A percentile compares a stretch with the other conserved stretches of the same genome.
Conservation (phyloP, 2,797 vertebrate genomes). For the Anguilla obscura region DNA sequence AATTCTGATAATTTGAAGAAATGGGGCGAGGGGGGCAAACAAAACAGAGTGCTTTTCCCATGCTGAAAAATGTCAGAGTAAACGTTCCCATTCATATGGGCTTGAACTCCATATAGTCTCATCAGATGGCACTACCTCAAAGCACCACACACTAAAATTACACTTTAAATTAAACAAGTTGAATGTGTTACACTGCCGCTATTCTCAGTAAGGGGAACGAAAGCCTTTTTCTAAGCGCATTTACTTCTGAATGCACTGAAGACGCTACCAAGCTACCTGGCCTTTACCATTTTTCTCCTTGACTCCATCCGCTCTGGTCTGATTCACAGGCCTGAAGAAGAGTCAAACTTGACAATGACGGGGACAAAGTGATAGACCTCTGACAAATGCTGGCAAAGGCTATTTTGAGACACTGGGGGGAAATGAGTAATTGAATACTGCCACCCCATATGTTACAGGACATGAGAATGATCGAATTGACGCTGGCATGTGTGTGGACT, state of each 20-base stretch:
- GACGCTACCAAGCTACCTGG: slow-evolving; percentile 62
- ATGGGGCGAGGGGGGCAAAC: neutral
- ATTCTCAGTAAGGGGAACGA: neutral
- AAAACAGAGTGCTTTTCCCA: neutral
- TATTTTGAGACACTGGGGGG: slow-evolving; percentile 67
- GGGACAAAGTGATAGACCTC: slow-evolving; percentile 74
- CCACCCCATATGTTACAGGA: slow-evolving; percentile 69
- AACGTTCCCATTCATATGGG: slow-evolving; percentile 14
- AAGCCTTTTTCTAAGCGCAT: slow-evolving; percentile 1
- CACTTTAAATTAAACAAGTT: no score
- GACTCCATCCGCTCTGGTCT: neutral
- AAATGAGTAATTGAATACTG: slow-evolving; percentile 73
- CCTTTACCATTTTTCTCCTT: neutral
- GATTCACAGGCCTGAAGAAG: slow-evolving; percentile 63
- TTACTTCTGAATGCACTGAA: slow-evolving; percentile 46
- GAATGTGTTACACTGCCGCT: neutral
- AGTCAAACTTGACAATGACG: slow-evolving; percentile 68
- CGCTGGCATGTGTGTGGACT: slow-evolving; percentile 65
- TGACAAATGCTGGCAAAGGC: slow-evolving; percentile 60
- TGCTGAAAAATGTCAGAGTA: neutral
- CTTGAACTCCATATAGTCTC: slow-evolving; percentile 13
- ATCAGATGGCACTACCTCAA: slow-evolving; percentile 5
- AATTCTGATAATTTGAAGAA: neutral
- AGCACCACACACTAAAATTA: neutral
- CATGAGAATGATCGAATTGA: slow-evolving; percentile 69